Conservation (phyloP, 2,113 vertebrate species). For the Elachura formosa region DNA sequence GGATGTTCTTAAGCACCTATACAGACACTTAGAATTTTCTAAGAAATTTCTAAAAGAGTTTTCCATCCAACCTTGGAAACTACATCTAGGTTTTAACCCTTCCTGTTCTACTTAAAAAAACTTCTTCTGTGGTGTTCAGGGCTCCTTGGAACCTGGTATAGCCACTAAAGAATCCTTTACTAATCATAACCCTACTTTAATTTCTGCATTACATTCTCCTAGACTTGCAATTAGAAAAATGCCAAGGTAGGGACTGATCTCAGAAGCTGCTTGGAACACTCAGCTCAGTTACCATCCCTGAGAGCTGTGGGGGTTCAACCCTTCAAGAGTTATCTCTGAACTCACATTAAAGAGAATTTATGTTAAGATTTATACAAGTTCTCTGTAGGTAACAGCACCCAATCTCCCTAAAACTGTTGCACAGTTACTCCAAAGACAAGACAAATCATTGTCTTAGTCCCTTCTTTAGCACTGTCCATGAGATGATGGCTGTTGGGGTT, state of each 20-base stretch:
- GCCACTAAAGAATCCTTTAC: neutral
- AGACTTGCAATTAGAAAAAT: neutral
- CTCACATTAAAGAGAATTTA: neutral
- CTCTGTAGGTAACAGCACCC: neutral
- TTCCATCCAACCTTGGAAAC: conserved; percentile 31
- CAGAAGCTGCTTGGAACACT: neutral
- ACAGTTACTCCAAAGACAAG: neutral
- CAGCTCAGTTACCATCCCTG: neutral
- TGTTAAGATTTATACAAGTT: neutral
- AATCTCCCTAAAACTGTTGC: neutral
- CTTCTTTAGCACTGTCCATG: neutral
- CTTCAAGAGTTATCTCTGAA: neutral
- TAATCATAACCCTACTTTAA: neutral
- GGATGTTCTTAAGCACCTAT: conserved; percentile 37
- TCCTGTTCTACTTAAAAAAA: conserved; percentile 13
- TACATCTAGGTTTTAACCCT: conserved; percentile 7
- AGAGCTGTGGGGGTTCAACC: neutral
- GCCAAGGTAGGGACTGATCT: neutral
- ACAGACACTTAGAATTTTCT: neutral
- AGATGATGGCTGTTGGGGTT: neutral
- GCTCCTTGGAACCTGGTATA: neutral
- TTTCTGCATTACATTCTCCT: neutral
- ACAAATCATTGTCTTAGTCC: neutral
- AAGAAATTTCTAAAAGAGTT: no score
- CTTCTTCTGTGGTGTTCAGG: neutral